Evolutionary conservation across 2,113 vertebrate genomes (phyloP).

Genomic region (Eptesicus fuscus): DNA sequence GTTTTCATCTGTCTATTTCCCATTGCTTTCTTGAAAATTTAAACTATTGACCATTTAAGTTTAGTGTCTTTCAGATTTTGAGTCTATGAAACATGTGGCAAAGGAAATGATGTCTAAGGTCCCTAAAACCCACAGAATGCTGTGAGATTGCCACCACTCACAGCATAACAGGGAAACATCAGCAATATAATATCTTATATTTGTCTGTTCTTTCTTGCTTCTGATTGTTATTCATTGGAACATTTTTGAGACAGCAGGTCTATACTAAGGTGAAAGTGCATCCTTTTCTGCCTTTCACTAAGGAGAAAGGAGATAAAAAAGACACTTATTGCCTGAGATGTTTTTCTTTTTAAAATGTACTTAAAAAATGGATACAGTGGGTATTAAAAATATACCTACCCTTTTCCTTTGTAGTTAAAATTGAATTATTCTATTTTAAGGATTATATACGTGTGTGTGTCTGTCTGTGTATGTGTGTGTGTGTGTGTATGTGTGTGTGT

Average conservation of each 20-base stretch:
- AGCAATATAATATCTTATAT: background rate
- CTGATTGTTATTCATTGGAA: background rate
- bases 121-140: background rate
- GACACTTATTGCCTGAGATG: background rate
- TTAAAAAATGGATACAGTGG: background rate
- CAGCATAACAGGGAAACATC: background rate
- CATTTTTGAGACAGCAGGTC: background rate
- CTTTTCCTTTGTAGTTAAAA: constrained; percentile 35
- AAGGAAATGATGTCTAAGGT: background rate
- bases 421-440: constrained; percentile 13
- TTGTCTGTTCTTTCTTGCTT: background rate
- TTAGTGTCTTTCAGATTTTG: background rate
- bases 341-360: background rate
- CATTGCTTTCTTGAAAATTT: background rate
- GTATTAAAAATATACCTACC: background rate
- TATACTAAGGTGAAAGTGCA: background rate
- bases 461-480: too few relatives aligned
- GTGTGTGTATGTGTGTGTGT: too few relatives aligned
- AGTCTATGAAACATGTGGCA: background rate
- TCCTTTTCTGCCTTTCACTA: background rate
- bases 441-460: background rate
- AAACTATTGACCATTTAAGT: background rate
- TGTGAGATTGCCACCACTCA: background rate
- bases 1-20: constrained; percentile 15
- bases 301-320: background rate